phyloP scores from a whole-genome alignment of 2,797 vertebrate genomes.

The Urocyon cinereoargenteus region DNA sequence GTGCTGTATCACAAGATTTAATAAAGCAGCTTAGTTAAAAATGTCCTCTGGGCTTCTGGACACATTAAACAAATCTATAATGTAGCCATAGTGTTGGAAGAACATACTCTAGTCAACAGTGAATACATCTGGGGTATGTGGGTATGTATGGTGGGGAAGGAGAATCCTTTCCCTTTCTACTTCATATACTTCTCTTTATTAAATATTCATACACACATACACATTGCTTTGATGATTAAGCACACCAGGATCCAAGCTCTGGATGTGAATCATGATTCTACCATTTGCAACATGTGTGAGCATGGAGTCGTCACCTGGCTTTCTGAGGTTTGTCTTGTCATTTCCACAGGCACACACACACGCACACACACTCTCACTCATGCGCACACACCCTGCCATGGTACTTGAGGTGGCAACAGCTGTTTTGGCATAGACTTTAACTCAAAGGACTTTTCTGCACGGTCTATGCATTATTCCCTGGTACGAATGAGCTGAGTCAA shows the following conservation, averaged over 20 bases:
- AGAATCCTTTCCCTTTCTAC: not conserved
- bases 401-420: conserved; percentile 27
- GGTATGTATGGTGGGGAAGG: not conserved
- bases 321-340: not conserved
- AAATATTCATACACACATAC: not conserved
- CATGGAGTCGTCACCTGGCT: not conserved
- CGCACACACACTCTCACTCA: rapidly evolving
- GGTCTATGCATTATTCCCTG: not conserved
- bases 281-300: not conserved
- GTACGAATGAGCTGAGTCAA: not conserved
- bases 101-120: not conserved
- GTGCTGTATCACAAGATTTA: conserved; percentile 74
- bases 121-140: not conserved
- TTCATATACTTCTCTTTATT: not conserved
- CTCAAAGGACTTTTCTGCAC: not conserved
- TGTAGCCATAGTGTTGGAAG: not conserved
- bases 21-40: conserved; percentile 78
- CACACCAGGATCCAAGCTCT: not conserved
- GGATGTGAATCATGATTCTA: not conserved
- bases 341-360: not conserved
- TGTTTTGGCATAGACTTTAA: not conserved
- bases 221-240: conserved; percentile 16
- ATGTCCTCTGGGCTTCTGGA: conserved; percentile 79
- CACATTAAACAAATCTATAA: conserved; percentile 76
- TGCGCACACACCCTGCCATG: not conserved